Base-by-base conservation (phyloP, 2,797 vertebrate species). In the Pipistrellus pipistrellus region DNA sequence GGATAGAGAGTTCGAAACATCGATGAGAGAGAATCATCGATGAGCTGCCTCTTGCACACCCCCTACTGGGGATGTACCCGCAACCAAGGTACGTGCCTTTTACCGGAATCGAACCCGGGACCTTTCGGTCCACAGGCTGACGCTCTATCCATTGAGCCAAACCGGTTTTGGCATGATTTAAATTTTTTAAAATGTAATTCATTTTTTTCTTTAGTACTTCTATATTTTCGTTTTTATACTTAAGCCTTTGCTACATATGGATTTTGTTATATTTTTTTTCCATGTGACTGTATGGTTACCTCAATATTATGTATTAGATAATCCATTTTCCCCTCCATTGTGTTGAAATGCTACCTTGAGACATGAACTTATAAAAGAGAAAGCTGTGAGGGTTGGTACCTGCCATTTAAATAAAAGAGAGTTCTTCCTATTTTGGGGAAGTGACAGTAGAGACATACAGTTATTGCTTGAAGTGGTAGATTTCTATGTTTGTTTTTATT, bases 321-420 rank as follows among this genome's bases (percentile, higher is more conserved):
- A 77, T 73, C 17, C 13, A 27, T 55, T 48, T 78, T 88, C 88
- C 68, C 27, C 25, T 71, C 27, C 11, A 38, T 25, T 77, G 21
- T 85, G 92, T 91, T 72, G 44, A 82, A 84, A 77, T 57, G 27
- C 25, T 35, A 27, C 35, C 38, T 81, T 89, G 77, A 87, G 14
- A 59, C 6, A 38, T 90, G 77, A 78, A 80, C 21, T 83, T 95
- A 20, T 5, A 72, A 23, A 38, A 77, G 76, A 86, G 59, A 84
- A 91, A 83, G 51, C 17, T 51, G 20, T 32, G 69, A 86, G 59
- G 7, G 4, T 57, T 62, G 10, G 20, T 27, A n/a, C 11, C 35
- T 84, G 21, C 14, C 13, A n/a, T 86, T 88, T 86, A 85, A 8
- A 64, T 8, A 41, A 75, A 88, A 46, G 18, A 76, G n/a, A 53